Percentiles rank a stretch among this genome's conserved stretches.
Evolutionary conservation across 2,888 invertebrate species (phyloP).

Genomic region (Polietes domitor): DNA sequence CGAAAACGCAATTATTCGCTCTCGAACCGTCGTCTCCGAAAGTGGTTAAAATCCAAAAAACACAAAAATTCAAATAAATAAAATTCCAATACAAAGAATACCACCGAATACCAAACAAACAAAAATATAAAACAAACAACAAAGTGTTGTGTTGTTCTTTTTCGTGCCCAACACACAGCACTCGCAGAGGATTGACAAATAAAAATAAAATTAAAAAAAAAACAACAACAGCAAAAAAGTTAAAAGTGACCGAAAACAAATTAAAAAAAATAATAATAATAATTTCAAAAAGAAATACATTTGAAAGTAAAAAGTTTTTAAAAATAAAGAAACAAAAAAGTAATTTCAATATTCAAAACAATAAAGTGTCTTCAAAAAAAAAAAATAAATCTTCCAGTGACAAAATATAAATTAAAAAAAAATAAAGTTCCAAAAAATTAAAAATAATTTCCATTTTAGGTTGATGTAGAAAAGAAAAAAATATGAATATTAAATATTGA

Average conservation of each 20-base stretch:
- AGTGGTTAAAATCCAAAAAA: conserved; percentile 50
- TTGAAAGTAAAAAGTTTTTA: no score
- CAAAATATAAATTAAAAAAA: neutral
- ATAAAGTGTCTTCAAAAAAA: neutral
- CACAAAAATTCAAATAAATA: neutral
- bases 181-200: neutral
- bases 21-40: conserved; percentile 63
- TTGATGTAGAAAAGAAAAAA: conserved; percentile 3
- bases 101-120: no score
- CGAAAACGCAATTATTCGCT: conserved; percentile 65
- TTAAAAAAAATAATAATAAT: no score
- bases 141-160: no score
- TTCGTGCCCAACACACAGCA: neutral
- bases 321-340: neutral
- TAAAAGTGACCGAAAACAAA: neutral
- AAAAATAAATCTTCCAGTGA: neutral
- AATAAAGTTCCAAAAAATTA: neutral
- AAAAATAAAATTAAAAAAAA: neutral
- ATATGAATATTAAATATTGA: neutral
- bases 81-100: conserved; percentile 34
- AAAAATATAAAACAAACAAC: neutral
- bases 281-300: no score
- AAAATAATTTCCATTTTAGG: neutral
- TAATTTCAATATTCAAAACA: neutral
- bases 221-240: neutral